A percentile compares a stretch with the other conserved stretches of the same genome.
These are phyloP conservation scores for Rhinoderma darwinii DNA, from an alignment of 2,113 vertebrate genomes.

Conservation along the genomic window DNA sequence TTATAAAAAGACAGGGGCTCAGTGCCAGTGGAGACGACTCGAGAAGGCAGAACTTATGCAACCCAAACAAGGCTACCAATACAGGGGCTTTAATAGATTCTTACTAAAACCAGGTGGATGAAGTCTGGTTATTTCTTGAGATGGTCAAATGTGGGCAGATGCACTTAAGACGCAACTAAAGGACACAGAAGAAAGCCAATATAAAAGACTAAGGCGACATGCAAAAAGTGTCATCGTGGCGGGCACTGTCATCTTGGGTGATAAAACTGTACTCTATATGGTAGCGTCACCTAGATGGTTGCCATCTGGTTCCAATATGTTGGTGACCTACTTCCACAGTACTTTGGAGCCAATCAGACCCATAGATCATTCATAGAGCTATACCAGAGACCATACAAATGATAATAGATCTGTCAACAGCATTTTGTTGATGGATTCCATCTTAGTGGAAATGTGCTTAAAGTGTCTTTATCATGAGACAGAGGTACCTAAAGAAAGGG, in stretches of 20 bases:
- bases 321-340: too few relatives aligned
- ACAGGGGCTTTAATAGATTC: constrained; percentile 16
- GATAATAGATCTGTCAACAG: not conserved
- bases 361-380: too few relatives aligned
- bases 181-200: not conserved
- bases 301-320: too few relatives aligned
- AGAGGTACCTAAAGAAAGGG: too few relatives aligned
- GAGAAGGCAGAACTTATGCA: not conserved
- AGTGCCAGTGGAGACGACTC: constrained; percentile 10
- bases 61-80: constrained; percentile 33
- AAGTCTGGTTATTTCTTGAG: not conserved
- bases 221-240: too few relatives aligned
- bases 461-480: too few relatives aligned
- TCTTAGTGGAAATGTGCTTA: too few relatives aligned
- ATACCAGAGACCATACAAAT: not conserved
- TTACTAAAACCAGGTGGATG: constrained; percentile 5
- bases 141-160: not conserved
- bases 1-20: constrained; percentile 48
- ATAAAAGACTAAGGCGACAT: not conserved
- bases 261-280: too few relatives aligned
- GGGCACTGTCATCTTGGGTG: not conserved
- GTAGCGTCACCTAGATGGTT: not conserved
- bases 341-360: too few relatives aligned
- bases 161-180: not conserved
- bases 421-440: not conserved